These are phyloP conservation scores for Gyps fulvus DNA, from an alignment of 2,113 vertebrate species.

Conservation along the genomic window DNA sequence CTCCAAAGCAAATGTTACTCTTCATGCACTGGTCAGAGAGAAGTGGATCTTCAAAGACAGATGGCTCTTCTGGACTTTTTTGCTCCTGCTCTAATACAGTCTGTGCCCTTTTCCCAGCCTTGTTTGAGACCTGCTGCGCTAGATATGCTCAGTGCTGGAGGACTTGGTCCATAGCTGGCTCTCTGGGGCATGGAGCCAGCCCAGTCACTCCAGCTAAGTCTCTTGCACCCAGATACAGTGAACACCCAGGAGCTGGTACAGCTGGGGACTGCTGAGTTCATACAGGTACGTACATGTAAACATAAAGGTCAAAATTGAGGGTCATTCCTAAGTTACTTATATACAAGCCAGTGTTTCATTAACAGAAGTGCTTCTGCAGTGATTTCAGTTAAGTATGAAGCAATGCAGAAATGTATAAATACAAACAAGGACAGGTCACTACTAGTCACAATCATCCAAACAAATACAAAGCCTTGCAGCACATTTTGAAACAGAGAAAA, in stretches of 20 bases:
- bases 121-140: neutral
- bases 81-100: neutral
- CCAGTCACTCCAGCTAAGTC: neutral
- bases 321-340: neutral
- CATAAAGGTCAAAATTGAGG: neutral
- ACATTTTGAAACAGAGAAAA: neutral
- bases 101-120: neutral
- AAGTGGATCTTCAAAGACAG: neutral
- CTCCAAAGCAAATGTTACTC: neutral
- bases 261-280: neutral
- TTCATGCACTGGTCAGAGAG: neutral
- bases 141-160: neutral
- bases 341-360: neutral
- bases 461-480: neutral
- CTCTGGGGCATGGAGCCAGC: neutral
- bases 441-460: neutral
- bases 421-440: neutral
- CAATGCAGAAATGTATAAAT: neutral
- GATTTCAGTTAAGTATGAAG: neutral
- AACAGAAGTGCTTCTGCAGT: neutral
- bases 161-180: accelerated
- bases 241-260: neutral
- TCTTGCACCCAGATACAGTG: neutral
- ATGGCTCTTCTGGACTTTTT: neutral
- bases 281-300: neutral